Base-by-base conservation (phyloP, 2,113 vertebrate genomes). In the Gyps fulvus region DNA sequence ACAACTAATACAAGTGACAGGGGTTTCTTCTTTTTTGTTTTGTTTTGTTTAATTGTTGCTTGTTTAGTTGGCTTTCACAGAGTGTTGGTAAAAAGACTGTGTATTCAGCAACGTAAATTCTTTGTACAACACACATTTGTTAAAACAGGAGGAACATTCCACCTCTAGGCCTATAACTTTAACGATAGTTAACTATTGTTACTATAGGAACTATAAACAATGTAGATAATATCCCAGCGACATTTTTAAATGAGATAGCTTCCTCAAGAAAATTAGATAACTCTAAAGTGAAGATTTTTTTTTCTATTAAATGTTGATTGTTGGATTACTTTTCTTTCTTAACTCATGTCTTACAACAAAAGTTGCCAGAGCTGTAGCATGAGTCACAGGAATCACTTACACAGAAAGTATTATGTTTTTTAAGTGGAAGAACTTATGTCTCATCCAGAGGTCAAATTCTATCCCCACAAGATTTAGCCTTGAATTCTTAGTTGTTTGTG, bases 111-210 rank as follows among this genome's bases (percentile, higher is more conserved):
- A 42, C 1, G 1, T 22, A 83, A 87, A 70, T 38, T 65, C 4
- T 62, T 86, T n/a, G 9, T 79, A 43, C 50, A 61, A 26, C 8
- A 22, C 0, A 1, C 22, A 22, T 79, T 69, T 69, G 12, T 29
- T 61, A 52, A 89, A 89, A 52, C 9, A 66, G 3, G 8, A 77
- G n/a, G 3, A 43, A 2, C 2, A 38, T 85, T 84, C 65, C 0
- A 34, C 21, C 14, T 80, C 38, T 31, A 49, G 8, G 16, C 11
- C 4, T 80, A 7, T 49, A n/a, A 16, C 36, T 91, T 52, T 67
- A 52, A 38, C 0, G 0, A 29, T 31, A 5, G 1, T 32, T 67
- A 55, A 36, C 27, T 81, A 10, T 26, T 76, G 6, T 9, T 45
- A 9, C 12, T 63, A 21, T 29, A 81, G 13, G 14, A 87, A 92